phyloP scores from a whole-genome alignment of 2,113 vertebrate species.

The Puma concolor region DNA sequence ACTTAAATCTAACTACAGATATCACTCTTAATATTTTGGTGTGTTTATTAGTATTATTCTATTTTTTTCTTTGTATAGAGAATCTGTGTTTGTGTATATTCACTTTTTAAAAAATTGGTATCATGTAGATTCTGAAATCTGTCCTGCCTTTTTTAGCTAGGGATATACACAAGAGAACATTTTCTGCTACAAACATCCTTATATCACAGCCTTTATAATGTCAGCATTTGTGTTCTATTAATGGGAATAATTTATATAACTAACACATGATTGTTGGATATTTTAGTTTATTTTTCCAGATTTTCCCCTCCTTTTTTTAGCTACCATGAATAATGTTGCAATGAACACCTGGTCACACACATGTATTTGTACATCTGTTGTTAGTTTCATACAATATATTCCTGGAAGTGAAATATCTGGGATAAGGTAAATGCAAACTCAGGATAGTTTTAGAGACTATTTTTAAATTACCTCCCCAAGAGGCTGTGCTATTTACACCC shows the following conservation, averaged over 20 bases:
- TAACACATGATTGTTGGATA: not conserved
- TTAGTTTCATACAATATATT: not conserved
- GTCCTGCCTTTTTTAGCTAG: not conserved
- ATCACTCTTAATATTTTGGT: not conserved
- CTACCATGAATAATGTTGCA: not conserved
- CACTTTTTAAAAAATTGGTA: not conserved
- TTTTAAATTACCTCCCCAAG: not conserved
- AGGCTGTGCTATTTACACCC: not conserved
- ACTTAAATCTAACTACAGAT: not conserved
- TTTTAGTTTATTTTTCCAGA: not conserved
- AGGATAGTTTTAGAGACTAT: not conserved
- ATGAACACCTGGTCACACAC: not conserved
- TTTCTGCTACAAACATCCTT: conserved; percentile 27
- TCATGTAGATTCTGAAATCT: not conserved
- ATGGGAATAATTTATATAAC: not conserved
- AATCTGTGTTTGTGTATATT: not conserved
- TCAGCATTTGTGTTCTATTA: not conserved
- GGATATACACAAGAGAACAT: not conserved
- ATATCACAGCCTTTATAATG: not conserved
- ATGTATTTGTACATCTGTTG: not conserved
- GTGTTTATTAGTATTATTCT: not conserved
- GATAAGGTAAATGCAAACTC: not conserved
- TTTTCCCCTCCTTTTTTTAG: not conserved
- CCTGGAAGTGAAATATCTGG: not conserved
- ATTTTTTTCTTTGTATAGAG: not conserved